Evolutionary conservation across 2,797 vertebrate species (phyloP), one percentile per base, ranked within the genome.

Genomic region (Cetoscarus ocellatus): DNA sequence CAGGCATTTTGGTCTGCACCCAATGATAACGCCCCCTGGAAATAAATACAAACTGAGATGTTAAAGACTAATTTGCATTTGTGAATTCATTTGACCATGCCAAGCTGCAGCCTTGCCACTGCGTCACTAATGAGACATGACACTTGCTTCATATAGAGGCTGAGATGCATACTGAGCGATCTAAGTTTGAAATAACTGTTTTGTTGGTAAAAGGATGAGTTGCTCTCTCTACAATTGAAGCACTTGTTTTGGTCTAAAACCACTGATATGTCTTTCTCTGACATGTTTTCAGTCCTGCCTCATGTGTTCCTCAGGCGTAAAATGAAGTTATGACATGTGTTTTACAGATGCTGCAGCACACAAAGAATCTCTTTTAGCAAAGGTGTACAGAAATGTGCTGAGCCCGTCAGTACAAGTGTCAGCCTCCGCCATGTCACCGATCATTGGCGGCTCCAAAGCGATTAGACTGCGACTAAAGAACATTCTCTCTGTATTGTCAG

Each of bases 301-400:
- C 50, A 18, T 53, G 19, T 56, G 62, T 56, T 72, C 42, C 75
- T 73, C 54, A 38, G 78, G 74, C 75, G 58, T 52, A 67, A 73
- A 68, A 69, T 72, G 55, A 87, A 80, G 74, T 67, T 54, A 40
- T 67, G 55, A 55, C 87, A 85, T 80, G 67, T 91, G 86, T 77
- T 87, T 19, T 82, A 73, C 86, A 88, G 83, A 89, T 88, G 82
- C 79, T 87, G 35, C 6, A 27, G 66, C 54, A 58, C 35, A 78
- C 52, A 75, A 73, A 62, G 67, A 59, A 61, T 50, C 62, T 55
- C 76, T 57, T 86, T 73, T 82, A 76, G 81, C 64, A 39, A 52
- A 75, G 66, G 59, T 65, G 64, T 61, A 69, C 40, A 69, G 65
- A 82, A 83, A 85, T 75, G 45, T 74, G 85, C 72, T 67, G 78